Evolutionary conservation across 2,888 invertebrate species (phyloP), one percentile per base, ranked within the genome.

Genomic region (Operophtera brumata): DNA sequence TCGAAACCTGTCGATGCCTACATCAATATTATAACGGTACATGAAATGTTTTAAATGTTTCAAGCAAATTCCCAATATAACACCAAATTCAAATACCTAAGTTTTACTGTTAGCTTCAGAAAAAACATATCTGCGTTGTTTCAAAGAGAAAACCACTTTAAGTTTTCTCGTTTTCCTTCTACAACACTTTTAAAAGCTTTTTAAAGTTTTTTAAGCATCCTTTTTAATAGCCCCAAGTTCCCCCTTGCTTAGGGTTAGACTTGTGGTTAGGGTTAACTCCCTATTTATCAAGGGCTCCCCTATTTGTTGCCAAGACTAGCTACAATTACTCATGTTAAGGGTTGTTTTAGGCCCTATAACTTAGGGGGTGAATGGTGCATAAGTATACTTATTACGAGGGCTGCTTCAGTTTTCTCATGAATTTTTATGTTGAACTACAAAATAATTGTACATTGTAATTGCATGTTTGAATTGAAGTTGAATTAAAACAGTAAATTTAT

Each of bases 251-350:
- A 39, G 52, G 37, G 35, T 26, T 44, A 37, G 49, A 41, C 45
- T 35, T 49, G 37, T 8, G 53, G 49, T 41, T 45, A 47, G 41
- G 53, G 46, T 57, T 53, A 55, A 28, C 42, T 46, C 40, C 45
- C 45, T 32, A 39, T 39, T 44, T 35, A 20, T 39, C 11, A 11
- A n/a, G 25, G 32, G 30, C 7, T 30, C 42, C 34, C 48, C 35
- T 47, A 36, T 52, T 36, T 32, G 26, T 42, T 42, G 43, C 43
- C 34, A 44, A 39, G 45, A 49, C 26, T 20, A 20, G 28, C 11
- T 40, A 37, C 28, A 35, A 42, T 60, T 57, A 60, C 42, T 60
- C 57, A 60, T 41, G 30, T 35, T 44, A 41, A 20, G 47, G 51
- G 45, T 44, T 44, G 30, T 39, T 47, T 44, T 47, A n/a, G n/a